Evolutionary conservation across 2,888 invertebrate species (phyloP).

Genomic region (Plusia festucae): DNA sequence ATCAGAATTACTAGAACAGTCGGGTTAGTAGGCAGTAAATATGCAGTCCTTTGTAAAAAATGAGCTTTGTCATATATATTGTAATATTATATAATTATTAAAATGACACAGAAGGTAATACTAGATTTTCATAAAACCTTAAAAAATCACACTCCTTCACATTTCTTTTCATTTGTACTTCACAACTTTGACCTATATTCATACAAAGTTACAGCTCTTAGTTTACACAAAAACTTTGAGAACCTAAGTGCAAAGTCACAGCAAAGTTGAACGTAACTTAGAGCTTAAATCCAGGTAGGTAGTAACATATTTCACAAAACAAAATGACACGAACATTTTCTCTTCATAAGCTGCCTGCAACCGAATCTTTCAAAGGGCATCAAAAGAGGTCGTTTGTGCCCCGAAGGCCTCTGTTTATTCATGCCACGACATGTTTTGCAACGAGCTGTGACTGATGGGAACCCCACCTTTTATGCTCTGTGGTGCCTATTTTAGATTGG

Average conservation of each 20-base stretch:
- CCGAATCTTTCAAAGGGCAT: conserved; percentile 16
- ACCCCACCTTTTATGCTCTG: conserved; percentile 31
- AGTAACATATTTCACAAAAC: conserved; percentile 11
- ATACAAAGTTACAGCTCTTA: too few species aligned
- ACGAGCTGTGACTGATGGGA: conserved; percentile 52
- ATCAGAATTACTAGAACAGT: too few species aligned
- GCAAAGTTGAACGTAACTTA: background rate
- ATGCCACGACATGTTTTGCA: conserved; percentile 38
- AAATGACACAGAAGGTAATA: background rate
- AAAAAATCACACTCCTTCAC: background rate
- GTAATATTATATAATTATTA: too few species aligned
- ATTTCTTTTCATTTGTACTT: background rate
- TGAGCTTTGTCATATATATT: too few species aligned
- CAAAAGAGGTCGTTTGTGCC: conserved; percentile 28
- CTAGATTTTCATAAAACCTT: background rate
- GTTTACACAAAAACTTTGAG: background rate
- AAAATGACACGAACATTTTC: conserved; percentile 13
- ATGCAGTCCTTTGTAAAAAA: too few species aligned
- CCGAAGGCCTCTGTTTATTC: conserved; percentile 50
- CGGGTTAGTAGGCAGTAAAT: too few species aligned
- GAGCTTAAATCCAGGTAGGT: conserved; percentile 18
- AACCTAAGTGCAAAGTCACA: background rate
- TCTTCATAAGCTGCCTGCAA: conserved; percentile 13
- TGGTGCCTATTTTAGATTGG: conserved; percentile 28
- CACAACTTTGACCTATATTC: conserved; percentile 1